These are phyloP conservation scores for Serrognathus titanus DNA, from an alignment of 2,888 invertebrate species.

Conservation along the genomic window DNA sequence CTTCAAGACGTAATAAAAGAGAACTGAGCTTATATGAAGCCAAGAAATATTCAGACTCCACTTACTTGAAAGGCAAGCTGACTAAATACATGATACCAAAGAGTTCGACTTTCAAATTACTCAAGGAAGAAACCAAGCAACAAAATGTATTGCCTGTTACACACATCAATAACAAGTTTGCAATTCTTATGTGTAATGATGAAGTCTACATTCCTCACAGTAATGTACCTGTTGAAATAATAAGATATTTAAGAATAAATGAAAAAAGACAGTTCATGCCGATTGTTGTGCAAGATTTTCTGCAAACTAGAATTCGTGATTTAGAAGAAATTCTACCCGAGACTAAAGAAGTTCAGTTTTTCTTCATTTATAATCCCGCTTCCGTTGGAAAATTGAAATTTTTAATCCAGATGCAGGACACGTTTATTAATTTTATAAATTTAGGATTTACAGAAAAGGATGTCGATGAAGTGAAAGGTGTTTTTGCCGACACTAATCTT, in stretches of 20 bases:
- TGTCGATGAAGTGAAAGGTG: slow-evolving; percentile 92
- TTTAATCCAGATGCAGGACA: slow-evolving; percentile 72
- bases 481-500: slow-evolving; percentile 94
- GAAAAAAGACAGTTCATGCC: slow-evolving; percentile 70
- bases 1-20: slow-evolving; percentile 53
- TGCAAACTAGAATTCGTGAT: slow-evolving; percentile 76
- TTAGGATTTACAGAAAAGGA: slow-evolving; percentile 91
- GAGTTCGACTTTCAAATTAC: slow-evolving; percentile 69
- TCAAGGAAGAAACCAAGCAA: slow-evolving; percentile 51
- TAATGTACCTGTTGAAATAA: slow-evolving; percentile 39
- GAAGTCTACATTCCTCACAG: slow-evolving; percentile 39
- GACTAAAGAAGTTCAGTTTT: slow-evolving; percentile 61
- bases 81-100: slow-evolving; percentile 74
- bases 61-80: slow-evolving; percentile 61
- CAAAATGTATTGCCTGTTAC: slow-evolving; percentile 57
- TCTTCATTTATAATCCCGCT: slow-evolving; percentile 69
- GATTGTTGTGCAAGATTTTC: slow-evolving; percentile 76
- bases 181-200: slow-evolving; percentile 77
- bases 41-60: slow-evolving; percentile 58
- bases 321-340: slow-evolving; percentile 63
- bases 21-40: slow-evolving; percentile 58
- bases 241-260: slow-evolving; percentile 54
- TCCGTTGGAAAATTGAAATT: slow-evolving; percentile 76
- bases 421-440: slow-evolving; percentile 65
- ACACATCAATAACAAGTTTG: slow-evolving; percentile 71